Evolutionary conservation across 2,113 vertebrate species (phyloP), one percentile per base, ranked within the genome.

Genomic region (Balaenoptera acutorostrata): DNA sequence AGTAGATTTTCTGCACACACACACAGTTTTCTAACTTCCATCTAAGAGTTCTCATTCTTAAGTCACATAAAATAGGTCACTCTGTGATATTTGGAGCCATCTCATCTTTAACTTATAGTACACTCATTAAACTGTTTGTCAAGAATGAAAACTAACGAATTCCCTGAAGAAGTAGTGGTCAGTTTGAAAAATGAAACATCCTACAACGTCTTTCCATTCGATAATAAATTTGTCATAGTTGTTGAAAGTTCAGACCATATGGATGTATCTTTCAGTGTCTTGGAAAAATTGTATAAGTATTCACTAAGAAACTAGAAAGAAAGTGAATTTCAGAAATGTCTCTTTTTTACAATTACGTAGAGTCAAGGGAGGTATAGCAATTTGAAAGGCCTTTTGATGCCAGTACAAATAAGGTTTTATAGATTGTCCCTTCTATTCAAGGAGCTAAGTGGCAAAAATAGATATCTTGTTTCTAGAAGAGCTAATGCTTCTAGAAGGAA

Each of bases 391-490:
- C 74, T 95, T 95, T 92, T 75, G 72, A 61, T 95, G 25, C 75
- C 83, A 75, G 6, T 78, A 13, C 69, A 84, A 71, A 81, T 90
- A 80, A 93, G 31, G 61, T 85, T 97, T 92, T 96, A 89, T 92
- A 74, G 84, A 61, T 90, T 91, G n/a, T 88, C 72, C 74, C 33
- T 95, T 89, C 52, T 80, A 59, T 89, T 39, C 49, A 80, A 95
- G 87, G 41, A 83, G 89, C 77, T 93, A 36, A 89, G 75, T 77
- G 66, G 85, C 68, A 94, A 91, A 97, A 93, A 66, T 46, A 91
- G 57, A 66, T 82, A 41, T n/a, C 77, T 44, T 63, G 15, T 84
- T 94, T 57, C 55, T 36, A 69, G 63, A 89, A 57, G 29, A 91
- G 61, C 33, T 69, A 29, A 44, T 94, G 14, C 39, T 86, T 92